These are phyloP conservation scores for Alviniconcha marisindica DNA, from an alignment of 1,140 invertebrate genomes.

Conservation along the genomic window DNA sequence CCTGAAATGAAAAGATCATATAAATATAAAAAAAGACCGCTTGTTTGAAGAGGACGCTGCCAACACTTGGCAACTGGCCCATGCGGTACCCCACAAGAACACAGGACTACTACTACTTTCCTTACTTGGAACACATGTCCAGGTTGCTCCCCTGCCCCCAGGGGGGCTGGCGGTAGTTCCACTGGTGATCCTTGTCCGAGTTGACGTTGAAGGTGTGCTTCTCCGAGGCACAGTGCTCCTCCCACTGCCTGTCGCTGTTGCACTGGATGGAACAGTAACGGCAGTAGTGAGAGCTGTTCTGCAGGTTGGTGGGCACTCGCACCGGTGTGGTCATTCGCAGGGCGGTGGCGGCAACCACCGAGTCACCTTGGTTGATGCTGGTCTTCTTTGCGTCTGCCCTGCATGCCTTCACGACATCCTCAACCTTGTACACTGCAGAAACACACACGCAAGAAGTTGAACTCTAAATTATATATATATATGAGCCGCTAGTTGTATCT, in stretches of 20 bases:
- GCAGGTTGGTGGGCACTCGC: conserved; percentile 38
- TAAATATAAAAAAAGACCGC: no score
- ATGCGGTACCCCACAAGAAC: no score
- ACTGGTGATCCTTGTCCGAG: conserved; percentile 73
- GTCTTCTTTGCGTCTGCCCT: conserved; percentile 55
- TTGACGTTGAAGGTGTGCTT: conserved; percentile 71
- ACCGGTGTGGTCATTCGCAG: conserved; percentile 30
- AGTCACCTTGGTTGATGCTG: conserved; percentile 65
- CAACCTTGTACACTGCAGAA: conserved; percentile 60
- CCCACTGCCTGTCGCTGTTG: conserved; percentile 72
- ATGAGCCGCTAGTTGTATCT: no score
- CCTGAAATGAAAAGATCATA: no score
- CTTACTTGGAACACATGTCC: conserved; percentile 68
- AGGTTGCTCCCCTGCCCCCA: conserved; percentile 66
- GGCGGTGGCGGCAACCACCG: conserved; percentile 52
- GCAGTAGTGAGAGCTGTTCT: conserved; percentile 61
- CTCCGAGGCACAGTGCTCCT: conserved; percentile 70
- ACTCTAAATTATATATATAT: no score
- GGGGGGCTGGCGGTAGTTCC: conserved; percentile 73
- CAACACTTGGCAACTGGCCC: no score
- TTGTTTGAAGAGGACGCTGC: no score
- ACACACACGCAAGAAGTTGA: no score
- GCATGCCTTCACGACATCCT: conserved; percentile 55
- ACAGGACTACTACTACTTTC: no score
- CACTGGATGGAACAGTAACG: conserved; percentile 68